These are phyloP conservation scores for Plodia interpunctella DNA, from an alignment of 1,140 invertebrate genomes.

Conservation along the genomic window DNA sequence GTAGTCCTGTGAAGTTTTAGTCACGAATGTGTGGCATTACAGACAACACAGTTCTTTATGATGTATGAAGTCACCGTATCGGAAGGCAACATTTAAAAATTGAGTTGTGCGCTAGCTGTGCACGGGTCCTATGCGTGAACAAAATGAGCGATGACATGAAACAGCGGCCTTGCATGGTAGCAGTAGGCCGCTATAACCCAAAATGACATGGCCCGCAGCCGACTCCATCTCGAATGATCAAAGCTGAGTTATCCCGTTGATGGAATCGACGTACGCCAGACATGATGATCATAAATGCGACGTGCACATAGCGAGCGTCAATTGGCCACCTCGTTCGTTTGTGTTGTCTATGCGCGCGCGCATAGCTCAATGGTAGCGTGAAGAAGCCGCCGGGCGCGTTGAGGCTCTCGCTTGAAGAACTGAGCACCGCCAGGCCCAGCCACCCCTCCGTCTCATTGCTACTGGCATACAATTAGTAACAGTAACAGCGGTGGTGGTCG, in stretches of 20 bases:
- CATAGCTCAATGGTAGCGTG: conserved; percentile 80
- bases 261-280: background rate
- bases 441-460: conserved; percentile 52
- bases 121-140: conserved; percentile 32
- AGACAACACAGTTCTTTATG: conserved; percentile 8
- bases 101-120: conserved; percentile 38
- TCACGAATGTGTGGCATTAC: conserved; percentile 9
- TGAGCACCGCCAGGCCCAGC: conserved; percentile 42
- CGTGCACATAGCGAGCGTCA: conserved; percentile 40
- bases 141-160: conserved; percentile 25
- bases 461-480: conserved; percentile 30
- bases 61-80: conserved; percentile 8
- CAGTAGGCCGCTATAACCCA: conserved; percentile 29
- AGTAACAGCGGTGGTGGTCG: too few relatives aligned
- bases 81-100: background rate
- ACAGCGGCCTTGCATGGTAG: conserved; percentile 23
- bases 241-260: background rate
- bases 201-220: conserved; percentile 28
- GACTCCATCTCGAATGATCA: conserved; percentile 25
- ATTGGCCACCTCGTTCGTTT: conserved; percentile 78
- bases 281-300: conserved; percentile 7
- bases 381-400: conserved; percentile 73
- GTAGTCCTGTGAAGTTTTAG: background rate
- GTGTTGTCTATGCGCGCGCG: conserved; percentile 79
- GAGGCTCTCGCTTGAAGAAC: conserved; percentile 69